Conservation (phyloP, 2,113 vertebrate genomes). For the Myodes glareolus region DNA sequence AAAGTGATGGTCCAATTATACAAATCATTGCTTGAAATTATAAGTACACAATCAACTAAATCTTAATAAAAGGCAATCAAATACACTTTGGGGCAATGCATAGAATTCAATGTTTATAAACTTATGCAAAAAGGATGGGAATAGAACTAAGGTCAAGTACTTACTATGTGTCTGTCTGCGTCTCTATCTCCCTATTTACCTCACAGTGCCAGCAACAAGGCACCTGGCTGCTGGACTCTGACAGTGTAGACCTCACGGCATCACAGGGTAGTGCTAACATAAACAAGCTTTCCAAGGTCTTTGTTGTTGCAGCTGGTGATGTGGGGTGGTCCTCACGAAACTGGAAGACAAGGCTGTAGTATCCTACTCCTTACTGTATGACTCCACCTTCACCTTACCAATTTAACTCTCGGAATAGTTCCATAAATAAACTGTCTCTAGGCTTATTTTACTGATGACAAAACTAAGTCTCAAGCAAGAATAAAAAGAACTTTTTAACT, state of each 20-base stretch:
- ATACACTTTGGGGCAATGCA: not conserved
- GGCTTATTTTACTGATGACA: not conserved
- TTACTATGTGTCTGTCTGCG: not conserved
- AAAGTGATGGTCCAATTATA: slow-evolving; percentile 25
- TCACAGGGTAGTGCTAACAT: not conserved
- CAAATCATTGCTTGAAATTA: not conserved
- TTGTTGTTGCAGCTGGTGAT: not conserved
- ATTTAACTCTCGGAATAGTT: not conserved
- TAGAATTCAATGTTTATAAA: not conserved
- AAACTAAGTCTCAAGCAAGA: not conserved
- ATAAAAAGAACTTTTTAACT: not conserved
- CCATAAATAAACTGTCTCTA: not conserved
- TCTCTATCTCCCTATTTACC: not conserved
- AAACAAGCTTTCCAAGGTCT: not conserved
- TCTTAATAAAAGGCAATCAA: slow-evolving; percentile 16
- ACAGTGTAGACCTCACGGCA: not conserved
- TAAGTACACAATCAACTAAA: slow-evolving; percentile 4
- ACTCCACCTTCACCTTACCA: not conserved
- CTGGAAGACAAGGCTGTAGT: not conserved
- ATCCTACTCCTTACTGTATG: no score
- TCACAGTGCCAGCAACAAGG: not conserved
- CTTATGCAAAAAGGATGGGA: not conserved
- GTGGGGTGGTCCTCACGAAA: not conserved
- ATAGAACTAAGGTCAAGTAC: not conserved
- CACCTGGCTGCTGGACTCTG: not conserved